Base-by-base conservation (phyloP, 2,888 invertebrate species). In the Chromoteleia sp. region DNA sequence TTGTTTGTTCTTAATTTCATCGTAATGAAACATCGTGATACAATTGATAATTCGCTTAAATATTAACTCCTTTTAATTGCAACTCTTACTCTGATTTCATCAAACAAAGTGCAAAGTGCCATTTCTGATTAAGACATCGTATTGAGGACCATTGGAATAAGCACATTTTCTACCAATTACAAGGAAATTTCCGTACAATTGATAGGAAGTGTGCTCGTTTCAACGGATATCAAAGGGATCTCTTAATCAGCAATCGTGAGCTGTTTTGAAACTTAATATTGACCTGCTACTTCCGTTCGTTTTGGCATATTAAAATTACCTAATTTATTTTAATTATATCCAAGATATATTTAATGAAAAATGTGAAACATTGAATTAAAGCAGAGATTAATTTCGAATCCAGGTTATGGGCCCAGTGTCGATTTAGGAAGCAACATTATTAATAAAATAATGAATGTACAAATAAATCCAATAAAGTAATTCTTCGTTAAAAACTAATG, bases 141-240 rank as follows among this genome's bases (percentile, higher is more conserved):
- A 33, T 36, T 19, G 10, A 33, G 19, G 12, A 21, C 21, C 56
- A 29, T 56, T 56, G 39, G 39, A 56, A 56, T 56, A 56, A 56
- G 56, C 39, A 56, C 21, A 56, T 39, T 56, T 56, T 39, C 56
- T 56, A 36, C 21, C 17, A 39, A 56, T 56, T 56, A 39, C 56
- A 39, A 39, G 56, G 36, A 56, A 56, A 56, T 39, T 56, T 41
- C 56, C 21, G 56, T 56, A 15, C 39, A 12, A 39, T 56, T 56
- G 36, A 21, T 19, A 39, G 17, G 56, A 56, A 56, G 36, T 56
- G 36, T 36, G 56, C 56, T 56, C 36, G 39, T 39, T 56, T 36
- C 56, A 14, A 56, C 19, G 36, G 56, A 56, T 56, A 36, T 50
- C 50, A 50, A 50, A 50, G 12, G 12, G 12, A 25, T 12, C 21